A percentile compares a stretch with the other conserved stretches of the same genome.
These are phyloP conservation scores for Bungarus multicinctus DNA, from an alignment of 2,113 vertebrate species.

Conservation along the genomic window DNA sequence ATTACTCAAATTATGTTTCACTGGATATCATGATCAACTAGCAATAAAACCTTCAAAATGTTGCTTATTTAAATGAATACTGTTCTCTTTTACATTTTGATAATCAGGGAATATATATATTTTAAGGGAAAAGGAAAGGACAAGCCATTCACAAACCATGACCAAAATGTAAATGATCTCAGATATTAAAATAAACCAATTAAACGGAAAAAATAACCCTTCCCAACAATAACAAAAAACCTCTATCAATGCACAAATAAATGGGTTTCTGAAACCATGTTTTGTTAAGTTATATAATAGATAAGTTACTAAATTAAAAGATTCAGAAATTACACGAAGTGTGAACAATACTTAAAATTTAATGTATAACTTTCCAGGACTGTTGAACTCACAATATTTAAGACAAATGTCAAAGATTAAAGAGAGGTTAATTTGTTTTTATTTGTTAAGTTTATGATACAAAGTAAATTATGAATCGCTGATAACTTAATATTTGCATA, in stretches of 20 bases:
- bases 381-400: background rate
- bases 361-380: background rate
- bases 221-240: background rate
- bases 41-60: background rate
- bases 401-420: background rate
- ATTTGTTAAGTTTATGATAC: background rate
- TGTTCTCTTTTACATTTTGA: background rate
- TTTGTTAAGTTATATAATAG: background rate
- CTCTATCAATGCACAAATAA: background rate
- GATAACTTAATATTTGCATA: constrained; percentile 8
- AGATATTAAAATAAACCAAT: background rate
- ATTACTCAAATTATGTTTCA: background rate
- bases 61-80: background rate
- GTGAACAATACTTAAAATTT: background rate
- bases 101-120: background rate
- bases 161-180: background rate
- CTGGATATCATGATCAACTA: background rate
- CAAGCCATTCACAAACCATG: background rate
- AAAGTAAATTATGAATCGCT: constrained; percentile 33
- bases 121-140: background rate
- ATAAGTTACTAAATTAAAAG: background rate
- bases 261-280: background rate
- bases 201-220: background rate
- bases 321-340: background rate
- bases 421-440: background rate